These are phyloP conservation scores for Aethes cnicana DNA, from an alignment of 2,888 invertebrate species.

Conservation along the genomic window DNA sequence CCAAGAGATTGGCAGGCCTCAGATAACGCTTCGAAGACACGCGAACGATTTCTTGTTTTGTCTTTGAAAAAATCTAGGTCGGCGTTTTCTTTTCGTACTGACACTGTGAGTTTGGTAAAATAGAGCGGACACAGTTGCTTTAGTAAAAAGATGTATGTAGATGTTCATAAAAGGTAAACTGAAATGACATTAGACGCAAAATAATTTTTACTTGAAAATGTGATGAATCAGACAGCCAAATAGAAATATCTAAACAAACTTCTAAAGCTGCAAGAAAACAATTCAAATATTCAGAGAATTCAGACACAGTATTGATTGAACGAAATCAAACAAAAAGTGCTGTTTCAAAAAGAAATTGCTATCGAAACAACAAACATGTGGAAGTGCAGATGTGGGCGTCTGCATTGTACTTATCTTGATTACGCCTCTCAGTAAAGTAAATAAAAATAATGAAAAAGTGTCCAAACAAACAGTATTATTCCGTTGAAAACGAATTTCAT, in stretches of 20 bases:
- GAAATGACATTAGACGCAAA: too few relatives aligned
- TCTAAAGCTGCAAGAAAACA: too few relatives aligned
- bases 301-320: not conserved
- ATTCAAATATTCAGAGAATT: not conserved
- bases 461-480: conserved; percentile 5
- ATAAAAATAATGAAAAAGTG: conserved; percentile 21
- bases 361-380: not conserved
- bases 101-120: not conserved
- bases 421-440: conserved; percentile 17
- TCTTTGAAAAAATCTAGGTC: conserved; percentile 5
- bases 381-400: conserved; percentile 1
- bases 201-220: not conserved
- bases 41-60: conserved; percentile 58
- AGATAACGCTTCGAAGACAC: conserved; percentile 64
- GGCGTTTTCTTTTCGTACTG: not conserved
- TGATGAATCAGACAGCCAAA: not conserved
- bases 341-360: conserved; percentile 5
- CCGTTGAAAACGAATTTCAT: not conserved
- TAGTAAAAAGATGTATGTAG: too few relatives aligned
- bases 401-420: conserved; percentile 20
- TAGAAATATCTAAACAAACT: too few relatives aligned
- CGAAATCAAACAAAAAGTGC: not conserved
- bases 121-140: too few relatives aligned
- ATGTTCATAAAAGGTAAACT: too few relatives aligned
- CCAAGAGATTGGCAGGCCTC: conserved; percentile 57